Conservation (phyloP, 92 coral and sea anemone species). For the Montipora capitata region DNA sequence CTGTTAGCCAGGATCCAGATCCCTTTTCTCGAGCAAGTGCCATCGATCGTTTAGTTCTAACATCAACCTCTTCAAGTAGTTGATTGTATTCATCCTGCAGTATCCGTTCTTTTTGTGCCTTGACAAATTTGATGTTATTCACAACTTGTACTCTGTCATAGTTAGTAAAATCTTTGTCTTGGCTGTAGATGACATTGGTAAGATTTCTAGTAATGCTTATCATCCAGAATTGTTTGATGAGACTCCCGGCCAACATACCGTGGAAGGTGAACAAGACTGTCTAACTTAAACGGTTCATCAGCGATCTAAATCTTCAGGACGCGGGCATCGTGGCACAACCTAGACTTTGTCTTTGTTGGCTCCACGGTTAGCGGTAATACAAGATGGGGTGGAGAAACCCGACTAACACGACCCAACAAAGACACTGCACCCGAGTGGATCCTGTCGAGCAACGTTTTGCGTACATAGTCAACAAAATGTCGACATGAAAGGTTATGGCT, state of each 20-base stretch:
- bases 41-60: no score
- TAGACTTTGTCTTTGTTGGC: conserved; percentile 29
- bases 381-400: neutral
- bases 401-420: conserved; percentile 39
- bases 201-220: conserved; percentile 8
- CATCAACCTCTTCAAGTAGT: no score
- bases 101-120: no score
- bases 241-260: conserved; percentile 42
- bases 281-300: conserved; percentile 39
- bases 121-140: no score
- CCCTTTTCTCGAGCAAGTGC: no score
- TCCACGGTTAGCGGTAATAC: conserved; percentile 45
- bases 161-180: no score
- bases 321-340: conserved; percentile 39
- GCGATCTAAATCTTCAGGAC: conserved; percentile 30
- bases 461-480: conserved; percentile 31
- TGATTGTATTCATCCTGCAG: no score
- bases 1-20: no score
- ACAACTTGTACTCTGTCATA: no score
- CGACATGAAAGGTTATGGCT: conserved; percentile 33
- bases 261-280: conserved; percentile 29
- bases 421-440: conserved; percentile 44
- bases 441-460: conserved; percentile 25
- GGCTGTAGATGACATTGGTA: no score
- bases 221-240: conserved; percentile 48